phyloP scores from a whole-genome alignment of 2,113 vertebrate species.

The Marcusenius ussheri region DNA sequence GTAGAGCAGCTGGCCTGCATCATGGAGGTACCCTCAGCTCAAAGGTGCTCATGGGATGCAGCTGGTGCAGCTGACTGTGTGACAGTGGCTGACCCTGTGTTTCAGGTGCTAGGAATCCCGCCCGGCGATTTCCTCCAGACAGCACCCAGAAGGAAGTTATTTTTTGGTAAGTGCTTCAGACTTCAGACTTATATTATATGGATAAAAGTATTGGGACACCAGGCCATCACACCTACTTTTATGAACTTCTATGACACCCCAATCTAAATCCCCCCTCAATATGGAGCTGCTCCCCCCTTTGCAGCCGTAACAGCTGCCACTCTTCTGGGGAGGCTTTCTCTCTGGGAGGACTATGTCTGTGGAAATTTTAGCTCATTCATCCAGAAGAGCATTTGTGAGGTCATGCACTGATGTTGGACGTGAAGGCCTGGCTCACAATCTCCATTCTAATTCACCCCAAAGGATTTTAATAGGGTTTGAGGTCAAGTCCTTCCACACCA shows the following conservation, averaged over 20 bases:
- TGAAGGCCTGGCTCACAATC: not conserved
- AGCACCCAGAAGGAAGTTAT: slow-evolving; percentile 70
- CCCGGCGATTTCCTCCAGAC: slow-evolving; percentile 76
- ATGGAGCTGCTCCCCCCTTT: not conserved
- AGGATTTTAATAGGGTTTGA: not conserved
- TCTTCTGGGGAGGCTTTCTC: not conserved
- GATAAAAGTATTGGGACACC: not conserved
- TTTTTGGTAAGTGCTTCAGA: slow-evolving; percentile 71
- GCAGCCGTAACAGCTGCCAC: not conserved
- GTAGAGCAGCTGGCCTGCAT: slow-evolving; percentile 87
- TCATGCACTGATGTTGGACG: not conserved
- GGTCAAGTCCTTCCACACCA: not conserved
- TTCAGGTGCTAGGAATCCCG: slow-evolving; percentile 83
- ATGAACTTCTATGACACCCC: not conserved
- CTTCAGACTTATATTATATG: not conserved
- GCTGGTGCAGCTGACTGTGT: not conserved
- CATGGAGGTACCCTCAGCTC: slow-evolving; percentile 73
- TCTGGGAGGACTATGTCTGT: not conserved
- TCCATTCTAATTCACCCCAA: not conserved
- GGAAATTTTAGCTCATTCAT: not conserved
- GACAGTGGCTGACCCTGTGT: not conserved
- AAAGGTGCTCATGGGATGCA: not conserved
- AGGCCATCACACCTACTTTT: not conserved
- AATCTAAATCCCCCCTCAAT: not conserved
- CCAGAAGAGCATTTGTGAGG: not conserved